Conservation (phyloP, 1,140 invertebrate genomes). For the Ips typographus region DNA sequence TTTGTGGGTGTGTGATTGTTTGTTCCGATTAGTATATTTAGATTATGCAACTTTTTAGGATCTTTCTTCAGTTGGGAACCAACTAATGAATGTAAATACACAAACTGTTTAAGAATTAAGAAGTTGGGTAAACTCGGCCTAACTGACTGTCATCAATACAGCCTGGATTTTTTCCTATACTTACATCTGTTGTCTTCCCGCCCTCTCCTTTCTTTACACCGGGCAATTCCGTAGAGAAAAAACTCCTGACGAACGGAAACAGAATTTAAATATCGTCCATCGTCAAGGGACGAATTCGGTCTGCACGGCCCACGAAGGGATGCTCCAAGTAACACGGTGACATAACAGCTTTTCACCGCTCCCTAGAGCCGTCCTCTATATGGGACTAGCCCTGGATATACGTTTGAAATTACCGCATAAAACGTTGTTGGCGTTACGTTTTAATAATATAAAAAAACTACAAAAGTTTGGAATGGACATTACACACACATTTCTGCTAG, state of each 20-base stretch:
- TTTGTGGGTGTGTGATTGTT: too few species aligned
- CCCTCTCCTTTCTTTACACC: background rate
- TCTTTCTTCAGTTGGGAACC: too few species aligned
- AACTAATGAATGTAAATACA: too few species aligned
- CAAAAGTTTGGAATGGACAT: too few species aligned
- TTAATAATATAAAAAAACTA: conserved; percentile 22
- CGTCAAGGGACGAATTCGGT: conserved; percentile 26
- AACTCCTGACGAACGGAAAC: conserved; percentile 15
- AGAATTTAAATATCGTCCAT: conserved; percentile 29
- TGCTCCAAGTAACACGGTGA: conserved; percentile 35
- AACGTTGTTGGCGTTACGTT: conserved; percentile 21
- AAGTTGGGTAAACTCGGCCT: too few species aligned
- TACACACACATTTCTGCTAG: too few species aligned
- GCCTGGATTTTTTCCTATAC: too few species aligned
- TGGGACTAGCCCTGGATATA: conserved; percentile 26
- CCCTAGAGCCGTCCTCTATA: conserved; percentile 26
- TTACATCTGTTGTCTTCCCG: too few species aligned
- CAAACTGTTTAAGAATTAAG: too few species aligned
- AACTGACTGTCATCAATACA: too few species aligned
- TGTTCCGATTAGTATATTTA: too few species aligned
- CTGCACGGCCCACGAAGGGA: conserved; percentile 30
- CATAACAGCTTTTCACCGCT: conserved; percentile 37
- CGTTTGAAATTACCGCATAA: conserved; percentile 26
- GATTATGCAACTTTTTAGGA: too few species aligned
- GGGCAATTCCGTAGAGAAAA: background rate